Evolutionary conservation across 2,797 vertebrate genomes (phyloP), one percentile per base, ranked within the genome.

Genomic region (Hozukius guyotensis): DNA sequence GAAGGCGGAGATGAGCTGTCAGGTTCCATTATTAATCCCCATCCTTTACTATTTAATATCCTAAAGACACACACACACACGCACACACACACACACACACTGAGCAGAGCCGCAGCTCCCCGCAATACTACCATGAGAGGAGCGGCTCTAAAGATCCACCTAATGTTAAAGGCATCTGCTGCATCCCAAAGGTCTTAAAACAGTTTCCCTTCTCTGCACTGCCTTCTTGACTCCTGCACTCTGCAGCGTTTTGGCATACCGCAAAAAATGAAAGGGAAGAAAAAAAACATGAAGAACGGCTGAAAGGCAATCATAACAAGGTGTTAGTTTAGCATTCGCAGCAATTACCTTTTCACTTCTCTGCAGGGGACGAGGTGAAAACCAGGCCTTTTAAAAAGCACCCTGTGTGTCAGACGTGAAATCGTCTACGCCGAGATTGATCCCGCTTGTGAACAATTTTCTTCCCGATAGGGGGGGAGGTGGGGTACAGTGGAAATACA

Each of bases 11-110:
- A 95, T 95, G 93, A 94, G 93, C 93, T 95, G 93, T 94, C 94
- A 95, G 91, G 88, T 94, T 95, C 91, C 90, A 94, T 94, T 94
- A 94, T 94, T 94, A 94, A 94, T 94, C 92, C 92, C 89, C 93
- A 93, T 94, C 92, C 93, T 94, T 93, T 94, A 94, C 93, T 94
- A 94, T 94, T 94, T 95, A 94, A 92, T 93, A 93, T 93, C 93
- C 90, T 93, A 91, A 92, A 94, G 91, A 75, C 78, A 75, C 71
- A 57, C 69, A 66, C 56, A 38, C 64, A n/a, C 53, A 1, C 22
- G 66, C 82, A 86, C 87, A 78, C 75, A 70, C 77, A 16, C 42
- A 49, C 46, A 78, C 85, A 86, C 88, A 84, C 72, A 71, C 76
- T 56, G 80, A 85, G 83, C 87, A 85, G 87, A 84, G 86, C 89